These are phyloP conservation scores for Hydriomena furcata DNA, from an alignment of 2,888 invertebrate genomes.

Conservation along the genomic window DNA sequence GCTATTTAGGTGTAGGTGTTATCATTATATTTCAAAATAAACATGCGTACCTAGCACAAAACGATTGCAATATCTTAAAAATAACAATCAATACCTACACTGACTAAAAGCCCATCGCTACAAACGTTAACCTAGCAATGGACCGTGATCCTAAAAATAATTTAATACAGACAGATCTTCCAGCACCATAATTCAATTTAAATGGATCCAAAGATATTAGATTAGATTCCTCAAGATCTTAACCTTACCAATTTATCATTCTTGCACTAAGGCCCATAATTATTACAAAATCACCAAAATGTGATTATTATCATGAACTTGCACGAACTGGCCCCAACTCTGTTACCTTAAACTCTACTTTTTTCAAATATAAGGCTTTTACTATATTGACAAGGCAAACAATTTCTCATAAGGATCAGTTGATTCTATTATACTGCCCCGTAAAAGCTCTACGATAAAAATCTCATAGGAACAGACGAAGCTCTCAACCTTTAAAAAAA, in stretches of 20 bases:
- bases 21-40: slow-evolving; percentile 25
- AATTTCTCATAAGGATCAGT: slow-evolving; percentile 48
- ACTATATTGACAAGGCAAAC: slow-evolving; percentile 64
- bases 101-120: slow-evolving; percentile 54
- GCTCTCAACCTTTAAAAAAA: slow-evolving; percentile 50
- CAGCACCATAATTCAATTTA: slow-evolving; percentile 70
- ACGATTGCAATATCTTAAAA: slow-evolving; percentile 50
- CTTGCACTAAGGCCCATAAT: slow-evolving; percentile 40
- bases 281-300: slow-evolving; percentile 38
- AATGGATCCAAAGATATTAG: slow-evolving; percentile 48
- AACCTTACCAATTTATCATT: slow-evolving; percentile 39
- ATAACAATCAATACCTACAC: slow-evolving; percentile 54
- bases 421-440: slow-evolving; percentile 40
- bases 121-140: slow-evolving; percentile 44
- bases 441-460: slow-evolving; percentile 49
- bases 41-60: slow-evolving; percentile 45
- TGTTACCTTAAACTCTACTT: slow-evolving; percentile 64
- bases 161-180: slow-evolving; percentile 77
- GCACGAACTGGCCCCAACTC: slow-evolving; percentile 69
- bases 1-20: slow-evolving; percentile 38
- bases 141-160: slow-evolving; percentile 53
- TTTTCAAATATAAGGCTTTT: slow-evolving; percentile 61
- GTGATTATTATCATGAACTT: slow-evolving; percentile 34
- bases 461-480: slow-evolving; percentile 63
- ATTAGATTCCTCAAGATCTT: slow-evolving; percentile 45